phyloP scores from a whole-genome alignment of 92 coral and sea anemone species.

The Scolanthus callimorphus region DNA sequence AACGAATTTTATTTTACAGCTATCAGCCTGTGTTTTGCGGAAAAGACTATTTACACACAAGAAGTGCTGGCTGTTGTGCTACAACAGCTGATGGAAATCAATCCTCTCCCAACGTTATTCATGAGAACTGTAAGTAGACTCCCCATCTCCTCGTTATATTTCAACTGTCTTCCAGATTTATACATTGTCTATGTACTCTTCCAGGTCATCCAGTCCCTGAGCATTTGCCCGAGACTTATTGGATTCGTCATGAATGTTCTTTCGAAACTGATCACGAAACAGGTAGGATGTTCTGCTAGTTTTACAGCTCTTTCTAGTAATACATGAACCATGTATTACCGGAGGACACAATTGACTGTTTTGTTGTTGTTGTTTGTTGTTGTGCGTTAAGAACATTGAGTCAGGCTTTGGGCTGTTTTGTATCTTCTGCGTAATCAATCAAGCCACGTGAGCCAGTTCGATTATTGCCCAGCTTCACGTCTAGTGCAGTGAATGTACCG shows the following conservation, averaged over 20 bases:
- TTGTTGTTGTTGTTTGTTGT: no score
- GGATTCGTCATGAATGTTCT: slow-evolving; percentile 93
- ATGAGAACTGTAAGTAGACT: slow-evolving; percentile 84
- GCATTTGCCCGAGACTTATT: slow-evolving; percentile 95
- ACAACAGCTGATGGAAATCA: slow-evolving; percentile 96
- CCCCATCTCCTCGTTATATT: no score
- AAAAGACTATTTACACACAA: slow-evolving; percentile 98
- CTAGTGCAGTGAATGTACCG: no score
- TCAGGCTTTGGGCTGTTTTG: no score
- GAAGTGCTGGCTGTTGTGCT: slow-evolving; percentile 95
- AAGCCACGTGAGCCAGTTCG: no score
- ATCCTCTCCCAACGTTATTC: slow-evolving; percentile 93
- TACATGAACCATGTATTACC: no score
- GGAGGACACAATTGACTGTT: no score
- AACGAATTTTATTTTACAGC: slow-evolving; percentile 53
- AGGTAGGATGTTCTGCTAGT: slow-evolving; percentile 63
- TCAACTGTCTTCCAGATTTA: no score
- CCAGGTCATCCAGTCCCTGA: slow-evolving; percentile 97
- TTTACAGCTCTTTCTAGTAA: no score
- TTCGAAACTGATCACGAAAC: slow-evolving; percentile 95
- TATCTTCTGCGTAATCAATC: no score
- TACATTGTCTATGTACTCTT: not conserved
- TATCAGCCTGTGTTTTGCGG: slow-evolving; percentile 94
- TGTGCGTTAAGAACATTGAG: no score
- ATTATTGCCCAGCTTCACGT: no score